Evolutionary conservation across 2,113 vertebrate genomes (phyloP).

Genomic region (Leptosomus discolor): DNA sequence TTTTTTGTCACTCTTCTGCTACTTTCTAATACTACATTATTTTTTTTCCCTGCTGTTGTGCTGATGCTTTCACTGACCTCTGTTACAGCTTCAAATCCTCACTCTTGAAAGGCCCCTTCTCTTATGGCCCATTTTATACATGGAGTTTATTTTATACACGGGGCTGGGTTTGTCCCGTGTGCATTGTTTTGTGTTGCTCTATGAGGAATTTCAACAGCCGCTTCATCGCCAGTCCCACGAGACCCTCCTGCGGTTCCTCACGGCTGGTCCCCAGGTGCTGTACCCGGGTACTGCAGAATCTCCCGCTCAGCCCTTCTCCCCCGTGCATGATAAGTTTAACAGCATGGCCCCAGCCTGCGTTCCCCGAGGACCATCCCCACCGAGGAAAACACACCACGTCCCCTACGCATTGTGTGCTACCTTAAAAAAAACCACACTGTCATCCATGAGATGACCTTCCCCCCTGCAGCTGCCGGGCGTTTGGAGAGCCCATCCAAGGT

Average conservation of each 20-base stretch:
- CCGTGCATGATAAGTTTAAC: rapidly evolving
- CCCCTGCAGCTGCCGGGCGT: neutral
- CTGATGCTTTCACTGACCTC: neutral
- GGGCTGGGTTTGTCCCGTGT: neutral
- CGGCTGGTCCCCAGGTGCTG: neutral
- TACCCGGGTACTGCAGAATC: rapidly evolving
- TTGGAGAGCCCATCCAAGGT: neutral
- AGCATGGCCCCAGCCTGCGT: rapidly evolving
- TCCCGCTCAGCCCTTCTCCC: neutral
- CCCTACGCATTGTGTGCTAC: rapidly evolving
- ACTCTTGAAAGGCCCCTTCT: neutral
- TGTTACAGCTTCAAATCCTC: neutral
- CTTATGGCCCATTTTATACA: neutral
- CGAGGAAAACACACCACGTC: too few relatives aligned
- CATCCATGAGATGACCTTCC: neutral
- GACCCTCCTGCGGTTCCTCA: neutral
- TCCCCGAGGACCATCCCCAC: neutral
- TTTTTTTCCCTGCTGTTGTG: neutral
- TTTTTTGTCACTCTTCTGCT: neutral
- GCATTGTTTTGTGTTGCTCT: rapidly evolving
- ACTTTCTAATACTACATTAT: neutral
- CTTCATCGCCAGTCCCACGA: rapidly evolving
- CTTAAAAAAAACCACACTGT: neutral
- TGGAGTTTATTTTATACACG: too few relatives aligned
- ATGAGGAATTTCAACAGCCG: rapidly evolving